Base-by-base conservation (phyloP, 2,797 vertebrate genomes). In the Oryzias sinensis region DNA sequence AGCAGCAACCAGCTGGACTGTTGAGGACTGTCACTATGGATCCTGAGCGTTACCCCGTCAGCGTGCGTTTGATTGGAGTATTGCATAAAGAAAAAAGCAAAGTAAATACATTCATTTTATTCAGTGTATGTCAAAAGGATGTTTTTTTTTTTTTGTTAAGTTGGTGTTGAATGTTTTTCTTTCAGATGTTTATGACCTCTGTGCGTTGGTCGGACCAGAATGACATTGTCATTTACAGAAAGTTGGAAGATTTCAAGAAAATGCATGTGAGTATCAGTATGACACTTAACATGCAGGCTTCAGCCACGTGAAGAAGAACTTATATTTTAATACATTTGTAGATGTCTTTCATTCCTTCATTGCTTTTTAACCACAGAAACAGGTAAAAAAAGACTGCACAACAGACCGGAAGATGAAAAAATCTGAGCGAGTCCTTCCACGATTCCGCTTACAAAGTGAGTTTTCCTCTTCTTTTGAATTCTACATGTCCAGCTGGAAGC, bases 181-280 rank as follows among this genome's bases (percentile, higher is more conserved):
- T 72, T n/a, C 61, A 93, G 92, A 59, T 91, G 82, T 92, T 85
- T 71, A 83, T 92, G 58, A 73, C 77, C 2, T 90, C 89, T 0
- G 91, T 93, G 75, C 71, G 89, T 11, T 93, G 92, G 92, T 92
- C 92, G 0, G 88, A 93, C 57, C 69, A 91, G 55, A 88, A 65
- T 49, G 87, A 92, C 2, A 86, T 91, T 33, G 62, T 88, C 0
- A 62, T 93, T 47, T 92, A 93, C 77, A 88, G 92, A 76, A 81
- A 72, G 0, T 84, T 91, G 6, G 5, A 27, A 41, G 90, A 93
- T 13, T 93, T 91, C 72, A 77, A 81, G 58, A 70, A 69, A 57
- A 56, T 93, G 53, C 90, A 93, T 13, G 92, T 93, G 53, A 87
- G 92, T 85, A 40, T 93, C 53, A 87, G 92, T 85, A 40, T 53